A percentile compares a stretch with the other conserved stretches of the same genome.
These are phyloP conservation scores for Strigamia transsilvanica DNA, from an alignment of 2,888 invertebrate genomes.

Conservation along the genomic window DNA sequence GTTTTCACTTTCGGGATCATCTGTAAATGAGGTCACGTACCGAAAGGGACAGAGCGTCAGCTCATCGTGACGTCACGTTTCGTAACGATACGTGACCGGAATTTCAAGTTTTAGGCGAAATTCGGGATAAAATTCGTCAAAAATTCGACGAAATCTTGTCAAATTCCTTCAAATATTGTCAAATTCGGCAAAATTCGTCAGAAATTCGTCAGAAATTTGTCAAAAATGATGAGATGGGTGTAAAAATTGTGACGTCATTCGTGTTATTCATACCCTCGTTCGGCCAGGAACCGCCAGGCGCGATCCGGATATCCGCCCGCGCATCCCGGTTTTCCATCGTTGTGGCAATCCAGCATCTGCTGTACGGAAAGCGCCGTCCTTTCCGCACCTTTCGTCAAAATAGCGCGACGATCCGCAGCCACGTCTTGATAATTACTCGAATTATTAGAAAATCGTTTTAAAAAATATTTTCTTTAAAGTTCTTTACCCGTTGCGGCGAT, in stretches of 20 bases:
- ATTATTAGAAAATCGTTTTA: not conserved
- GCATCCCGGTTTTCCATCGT: slow-evolving; percentile 80
- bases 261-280: slow-evolving; percentile 68
- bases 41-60: too few species aligned
- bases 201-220: too few species aligned
- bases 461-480: not conserved
- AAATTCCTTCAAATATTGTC: too few species aligned
- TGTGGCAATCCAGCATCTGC: slow-evolving; percentile 85
- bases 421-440: slow-evolving; percentile 48
- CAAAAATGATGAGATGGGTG: not conserved
- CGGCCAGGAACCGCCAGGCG: slow-evolving; percentile 88
- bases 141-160: too few species aligned
- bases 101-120: too few species aligned
- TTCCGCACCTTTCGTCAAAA: slow-evolving; percentile 84
- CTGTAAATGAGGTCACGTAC: too few species aligned
- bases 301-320: slow-evolving; percentile 87
- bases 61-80: too few species aligned
- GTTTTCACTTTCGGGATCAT: not conserved
- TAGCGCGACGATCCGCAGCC: slow-evolving; percentile 72
- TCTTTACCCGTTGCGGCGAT: slow-evolving; percentile 75
- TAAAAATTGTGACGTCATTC: not conserved
- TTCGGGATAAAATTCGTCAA: too few species aligned
- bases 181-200: too few species aligned
- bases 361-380: slow-evolving; percentile 80
- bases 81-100: too few species aligned